Percentiles rank a stretch among this genome's conserved stretches.
These are phyloP conservation scores for Pangasianodon gigas DNA, from an alignment of 2,113 vertebrate genomes.

Conservation along the genomic window DNA sequence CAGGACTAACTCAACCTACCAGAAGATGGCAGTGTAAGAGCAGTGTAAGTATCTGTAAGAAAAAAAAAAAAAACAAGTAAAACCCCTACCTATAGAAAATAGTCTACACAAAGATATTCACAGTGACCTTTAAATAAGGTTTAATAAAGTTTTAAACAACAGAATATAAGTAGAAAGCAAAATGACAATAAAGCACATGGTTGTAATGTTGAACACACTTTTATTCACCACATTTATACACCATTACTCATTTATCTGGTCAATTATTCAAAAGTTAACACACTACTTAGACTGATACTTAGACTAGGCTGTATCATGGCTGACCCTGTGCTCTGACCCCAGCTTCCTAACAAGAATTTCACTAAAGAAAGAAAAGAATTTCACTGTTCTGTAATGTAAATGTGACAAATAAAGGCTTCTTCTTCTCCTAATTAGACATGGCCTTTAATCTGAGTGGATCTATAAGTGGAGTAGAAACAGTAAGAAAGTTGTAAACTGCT, in stretches of 20 bases:
- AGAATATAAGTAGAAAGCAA: background rate
- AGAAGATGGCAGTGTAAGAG: slow-evolving; percentile 48
- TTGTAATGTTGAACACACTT: background rate
- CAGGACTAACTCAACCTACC: background rate
- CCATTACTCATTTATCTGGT: background rate
- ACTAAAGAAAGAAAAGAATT: too few species aligned
- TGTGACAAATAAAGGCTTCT: too few species aligned
- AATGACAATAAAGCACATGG: background rate
- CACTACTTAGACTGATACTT: background rate
- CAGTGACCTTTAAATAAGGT: background rate
- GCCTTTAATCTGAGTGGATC: background rate
- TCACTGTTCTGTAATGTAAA: too few species aligned
- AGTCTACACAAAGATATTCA: background rate
- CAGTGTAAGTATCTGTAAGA: background rate
- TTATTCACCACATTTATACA: background rate
- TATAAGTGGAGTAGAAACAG: background rate
- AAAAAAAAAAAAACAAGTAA: background rate
- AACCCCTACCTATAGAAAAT: background rate
- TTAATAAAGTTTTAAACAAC: background rate
- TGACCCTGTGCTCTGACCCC: too few species aligned
- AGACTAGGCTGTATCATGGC: too few species aligned
- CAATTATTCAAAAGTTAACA: background rate
- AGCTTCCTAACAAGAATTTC: too few species aligned
- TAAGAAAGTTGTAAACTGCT: background rate
- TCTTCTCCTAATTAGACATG: background rate